These are phyloP conservation scores for Zoroaster sp. DNA, from an alignment of 53 echinoderm and acorn worm genomes.

Conservation along the genomic window DNA sequence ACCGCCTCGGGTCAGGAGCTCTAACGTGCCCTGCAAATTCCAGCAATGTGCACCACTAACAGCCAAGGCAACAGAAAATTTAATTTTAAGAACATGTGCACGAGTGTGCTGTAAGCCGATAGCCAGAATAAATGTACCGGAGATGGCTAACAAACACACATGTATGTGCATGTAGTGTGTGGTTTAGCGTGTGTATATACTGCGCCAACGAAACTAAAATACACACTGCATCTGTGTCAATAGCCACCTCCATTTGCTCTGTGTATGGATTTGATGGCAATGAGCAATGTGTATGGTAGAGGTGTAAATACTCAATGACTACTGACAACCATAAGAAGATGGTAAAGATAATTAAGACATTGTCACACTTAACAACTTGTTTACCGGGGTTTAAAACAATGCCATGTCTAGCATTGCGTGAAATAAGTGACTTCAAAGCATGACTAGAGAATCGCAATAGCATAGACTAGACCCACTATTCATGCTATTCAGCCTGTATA, in stretches of 20 bases:
- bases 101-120: conserved; percentile 42
- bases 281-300: neutral
- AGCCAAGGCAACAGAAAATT: conserved; percentile 17
- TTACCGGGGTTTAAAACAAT: neutral
- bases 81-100: conserved; percentile 59
- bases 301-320: neutral
- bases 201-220: conserved; percentile 16
- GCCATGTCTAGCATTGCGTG: too few species aligned
- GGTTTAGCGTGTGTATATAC: neutral
- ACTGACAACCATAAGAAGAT: neutral
- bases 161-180: neutral
- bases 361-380: neutral
- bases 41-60: conserved; percentile 23
- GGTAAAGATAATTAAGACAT: neutral
- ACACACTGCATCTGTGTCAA: conserved; percentile 35
- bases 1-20: conserved; percentile 10
- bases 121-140: conserved; percentile 47
- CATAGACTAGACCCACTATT: too few species aligned
- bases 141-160: conserved; percentile 33
- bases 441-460: too few species aligned
- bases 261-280: neutral
- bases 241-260: conserved; percentile 25
- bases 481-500: too few species aligned
- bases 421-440: too few species aligned
- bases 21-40: conserved; percentile 40